phyloP scores from a whole-genome alignment of 2,888 invertebrate genomes.

The Argyresthia goedartella region DNA sequence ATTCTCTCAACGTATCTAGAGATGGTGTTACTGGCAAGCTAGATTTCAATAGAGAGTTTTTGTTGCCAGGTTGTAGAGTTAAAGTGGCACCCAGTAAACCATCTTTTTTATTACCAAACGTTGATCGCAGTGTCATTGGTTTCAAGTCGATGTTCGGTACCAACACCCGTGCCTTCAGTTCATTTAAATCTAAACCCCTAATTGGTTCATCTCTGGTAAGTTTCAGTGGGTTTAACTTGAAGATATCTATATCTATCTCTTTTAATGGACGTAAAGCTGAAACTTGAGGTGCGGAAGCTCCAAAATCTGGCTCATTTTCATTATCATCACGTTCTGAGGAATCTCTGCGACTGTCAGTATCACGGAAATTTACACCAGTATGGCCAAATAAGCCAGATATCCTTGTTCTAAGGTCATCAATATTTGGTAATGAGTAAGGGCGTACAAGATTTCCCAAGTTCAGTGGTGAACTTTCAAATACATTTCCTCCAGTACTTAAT shows the following conservation, averaged over 20 bases:
- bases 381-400: background rate
- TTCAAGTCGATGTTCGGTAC: slow-evolving; percentile 29
- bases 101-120: slow-evolving; percentile 18
- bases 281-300: slow-evolving; percentile 20
- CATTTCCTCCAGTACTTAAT: background rate
- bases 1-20: background rate
- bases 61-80: slow-evolving; percentile 18
- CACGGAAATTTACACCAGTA: background rate
- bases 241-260: slow-evolving; percentile 26
- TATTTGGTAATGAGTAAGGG: background rate
- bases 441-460: background rate
- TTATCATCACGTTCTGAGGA: slow-evolving; percentile 15
- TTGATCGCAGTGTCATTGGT: slow-evolving; percentile 28
- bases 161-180: slow-evolving; percentile 30
- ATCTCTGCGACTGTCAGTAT: background rate
- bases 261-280: slow-evolving; percentile 21
- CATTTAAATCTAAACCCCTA: slow-evolving; percentile 23
- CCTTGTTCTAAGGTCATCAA: slow-evolving; percentile 2
- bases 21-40: background rate
- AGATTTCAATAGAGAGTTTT: slow-evolving; percentile 3
- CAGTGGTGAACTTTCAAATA: background rate
- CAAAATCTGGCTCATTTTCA: slow-evolving; percentile 20
- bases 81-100: slow-evolving; percentile 22
- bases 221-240: slow-evolving; percentile 23
- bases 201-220: slow-evolving; percentile 12